Conservation (phyloP, 1,140 invertebrate species). For the Bursaphelenchus mucronatus region DNA sequence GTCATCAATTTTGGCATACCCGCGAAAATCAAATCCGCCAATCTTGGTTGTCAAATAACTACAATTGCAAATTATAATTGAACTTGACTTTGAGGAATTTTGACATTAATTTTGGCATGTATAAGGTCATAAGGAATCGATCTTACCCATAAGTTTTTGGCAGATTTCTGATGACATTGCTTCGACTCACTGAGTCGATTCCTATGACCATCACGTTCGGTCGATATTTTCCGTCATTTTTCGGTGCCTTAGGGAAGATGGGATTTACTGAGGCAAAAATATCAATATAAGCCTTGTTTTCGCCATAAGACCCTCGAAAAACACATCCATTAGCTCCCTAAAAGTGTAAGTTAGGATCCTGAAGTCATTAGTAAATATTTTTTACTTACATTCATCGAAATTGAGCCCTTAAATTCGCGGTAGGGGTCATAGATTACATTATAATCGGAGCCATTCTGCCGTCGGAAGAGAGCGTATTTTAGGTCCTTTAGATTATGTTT, state of each 20-base stretch:
- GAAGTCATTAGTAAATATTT: too few species aligned
- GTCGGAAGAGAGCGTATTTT: too few species aligned
- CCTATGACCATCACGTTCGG: conserved; percentile 29
- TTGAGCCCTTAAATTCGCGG: too few species aligned
- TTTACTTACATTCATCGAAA: too few species aligned
- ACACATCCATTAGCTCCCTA: too few species aligned
- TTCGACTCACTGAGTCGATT: conserved; percentile 39
- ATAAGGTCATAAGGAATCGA: neutral
- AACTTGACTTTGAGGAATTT: too few species aligned
- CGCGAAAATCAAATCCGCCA: conserved; percentile 25
- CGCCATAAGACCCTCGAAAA: neutral
- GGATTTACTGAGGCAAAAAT: conserved; percentile 10
- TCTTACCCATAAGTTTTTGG: conserved; percentile 34
- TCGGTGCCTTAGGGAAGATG: conserved; percentile 9
- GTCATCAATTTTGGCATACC: conserved; percentile 44
- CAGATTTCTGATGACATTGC: conserved; percentile 30
- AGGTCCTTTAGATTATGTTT: too few species aligned
- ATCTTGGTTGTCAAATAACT: conserved; percentile 27
- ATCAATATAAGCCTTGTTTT: conserved; percentile 2
- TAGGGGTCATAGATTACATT: too few species aligned
- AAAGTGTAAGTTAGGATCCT: too few species aligned
- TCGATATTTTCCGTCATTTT: neutral
- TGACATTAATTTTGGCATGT: too few species aligned
- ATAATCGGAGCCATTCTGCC: too few species aligned
- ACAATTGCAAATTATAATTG: neutral